phyloP scores from a whole-genome alignment of 2,888 invertebrate genomes.

The Eutolmus rufibarbis region DNA sequence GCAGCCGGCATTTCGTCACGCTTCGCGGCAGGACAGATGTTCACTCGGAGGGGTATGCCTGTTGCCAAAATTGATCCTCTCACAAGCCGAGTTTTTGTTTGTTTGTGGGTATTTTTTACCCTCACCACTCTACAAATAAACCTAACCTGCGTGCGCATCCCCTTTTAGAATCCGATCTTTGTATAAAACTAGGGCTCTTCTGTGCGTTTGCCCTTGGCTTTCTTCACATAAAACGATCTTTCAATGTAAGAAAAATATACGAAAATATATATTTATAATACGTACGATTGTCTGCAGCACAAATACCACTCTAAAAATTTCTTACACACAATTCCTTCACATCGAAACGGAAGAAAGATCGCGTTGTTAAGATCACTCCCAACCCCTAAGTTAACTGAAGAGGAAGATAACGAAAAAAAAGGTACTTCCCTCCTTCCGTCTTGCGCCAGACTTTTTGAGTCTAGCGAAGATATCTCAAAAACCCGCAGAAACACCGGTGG shows the following conservation, averaged over 20 bases:
- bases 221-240: background rate
- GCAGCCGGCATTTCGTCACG: conserved; percentile 38
- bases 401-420: background rate
- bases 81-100: background rate
- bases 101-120: background rate
- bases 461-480: background rate
- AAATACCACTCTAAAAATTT: background rate
- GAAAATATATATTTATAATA: background rate
- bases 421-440: background rate
- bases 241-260: background rate
- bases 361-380: background rate
- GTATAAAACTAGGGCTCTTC: background rate
- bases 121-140: background rate
- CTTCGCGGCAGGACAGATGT: conserved; percentile 17
- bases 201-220: background rate
- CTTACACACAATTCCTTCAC: background rate
- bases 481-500: background rate
- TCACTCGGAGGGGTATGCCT: background rate
- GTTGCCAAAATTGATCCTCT: conserved; percentile 30
- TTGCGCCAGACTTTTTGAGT: background rate
- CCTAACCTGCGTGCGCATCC: conserved; percentile 21
- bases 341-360: background rate
- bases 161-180: background rate
- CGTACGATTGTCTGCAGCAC: background rate
- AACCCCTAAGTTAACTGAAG: conserved; percentile 2